Evolutionary conservation across 2,797 vertebrate species (phyloP).

Genomic region (Tympanoctomys barrerae): DNA sequence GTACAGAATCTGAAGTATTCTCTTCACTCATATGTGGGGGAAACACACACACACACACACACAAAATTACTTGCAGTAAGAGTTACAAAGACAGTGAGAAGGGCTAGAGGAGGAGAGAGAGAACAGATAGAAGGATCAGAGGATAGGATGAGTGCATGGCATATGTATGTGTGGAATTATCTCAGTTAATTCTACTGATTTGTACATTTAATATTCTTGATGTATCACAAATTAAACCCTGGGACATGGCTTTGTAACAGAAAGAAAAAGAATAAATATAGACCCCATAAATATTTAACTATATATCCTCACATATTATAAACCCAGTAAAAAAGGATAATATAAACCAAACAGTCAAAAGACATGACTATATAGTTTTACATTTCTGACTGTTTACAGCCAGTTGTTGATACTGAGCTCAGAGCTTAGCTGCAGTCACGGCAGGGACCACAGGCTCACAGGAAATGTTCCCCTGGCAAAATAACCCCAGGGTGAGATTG

Average conservation of each 20-base stretch:
- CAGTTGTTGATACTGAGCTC: too few species aligned
- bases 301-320: not conserved
- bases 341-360: not conserved
- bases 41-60: too few species aligned
- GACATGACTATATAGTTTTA: not conserved
- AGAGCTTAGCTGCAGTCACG: not conserved
- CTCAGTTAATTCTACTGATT: not conserved
- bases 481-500: not conserved
- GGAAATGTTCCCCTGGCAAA: not conserved
- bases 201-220: not conserved
- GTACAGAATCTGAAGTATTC: not conserved
- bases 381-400: not conserved
- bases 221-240: not conserved
- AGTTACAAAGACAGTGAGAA: not conserved
- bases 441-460: not conserved
- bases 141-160: not conserved
- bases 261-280: not conserved
- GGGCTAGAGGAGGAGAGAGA: not conserved
- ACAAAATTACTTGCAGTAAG: not conserved
- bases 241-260: not conserved
- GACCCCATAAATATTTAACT: not conserved
- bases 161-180: too few species aligned
- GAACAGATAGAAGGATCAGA: not conserved
- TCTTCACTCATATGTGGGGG: not conserved
- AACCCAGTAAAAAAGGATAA: not conserved